These are phyloP conservation scores for Polyergus mexicanus DNA, from an alignment of 1,140 invertebrate species.

Conservation along the genomic window DNA sequence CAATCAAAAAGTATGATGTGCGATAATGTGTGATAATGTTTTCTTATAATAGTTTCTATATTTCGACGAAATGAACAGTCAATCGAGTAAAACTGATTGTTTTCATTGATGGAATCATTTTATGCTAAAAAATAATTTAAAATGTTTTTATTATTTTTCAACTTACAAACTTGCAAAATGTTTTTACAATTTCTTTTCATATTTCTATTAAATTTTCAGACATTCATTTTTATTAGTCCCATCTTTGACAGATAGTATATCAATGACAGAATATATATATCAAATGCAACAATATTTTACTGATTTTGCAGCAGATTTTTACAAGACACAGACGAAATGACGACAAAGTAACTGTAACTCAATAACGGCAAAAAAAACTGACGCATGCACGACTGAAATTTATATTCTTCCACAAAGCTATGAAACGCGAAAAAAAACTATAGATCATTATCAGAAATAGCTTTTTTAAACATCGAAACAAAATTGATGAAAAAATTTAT, in stretches of 20 bases:
- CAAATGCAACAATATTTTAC: constrained; percentile 3
- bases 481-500: constrained; percentile 3
- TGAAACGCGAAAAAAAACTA: not conserved
- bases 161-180: not conserved
- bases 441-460: not conserved
- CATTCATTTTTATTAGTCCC: not conserved
- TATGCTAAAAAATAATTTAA: constrained; percentile 4
- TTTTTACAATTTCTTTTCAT: not conserved
- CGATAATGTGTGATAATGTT: not conserved
- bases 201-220: too few species aligned
- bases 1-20: constrained; percentile 17
- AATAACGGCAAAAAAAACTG: constrained; percentile 7
- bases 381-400: not conserved
- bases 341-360: not conserved
- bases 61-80: not conserved
- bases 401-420: not conserved
- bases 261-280: not conserved
- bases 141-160: constrained; percentile 2
- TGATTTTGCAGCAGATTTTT: not conserved
- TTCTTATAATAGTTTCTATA: not conserved
- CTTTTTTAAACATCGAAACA: not conserved
- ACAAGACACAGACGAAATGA: constrained; percentile 4
- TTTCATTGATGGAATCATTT: not conserved
- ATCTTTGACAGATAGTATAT: not conserved
- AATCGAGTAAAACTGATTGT: not conserved